Conservation (phyloP, 2,888 invertebrate species). For the Bombylius major region DNA sequence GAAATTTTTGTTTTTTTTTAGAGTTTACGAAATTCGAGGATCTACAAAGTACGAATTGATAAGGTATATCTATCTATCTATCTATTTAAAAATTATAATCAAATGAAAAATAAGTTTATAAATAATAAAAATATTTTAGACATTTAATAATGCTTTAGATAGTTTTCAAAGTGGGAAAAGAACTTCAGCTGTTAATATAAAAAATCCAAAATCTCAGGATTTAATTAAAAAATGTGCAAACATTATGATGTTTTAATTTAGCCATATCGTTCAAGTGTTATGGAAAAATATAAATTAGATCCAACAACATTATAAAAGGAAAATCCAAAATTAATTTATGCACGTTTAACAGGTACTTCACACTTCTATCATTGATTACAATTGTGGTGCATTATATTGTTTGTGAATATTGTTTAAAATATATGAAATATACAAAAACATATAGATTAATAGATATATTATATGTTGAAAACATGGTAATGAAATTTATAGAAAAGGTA, state of each 20-base stretch:
- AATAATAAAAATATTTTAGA: conserved; percentile 74
- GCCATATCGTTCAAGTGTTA: conserved; percentile 84
- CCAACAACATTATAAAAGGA: conserved; percentile 55
- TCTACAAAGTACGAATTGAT: too few species aligned
- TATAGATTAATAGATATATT: conserved; percentile 72
- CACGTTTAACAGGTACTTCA: too few species aligned
- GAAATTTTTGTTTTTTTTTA: too few species aligned
- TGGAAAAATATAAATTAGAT: conserved; percentile 85
- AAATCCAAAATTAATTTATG: conserved; percentile 76
- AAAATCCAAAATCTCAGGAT: conserved; percentile 52
- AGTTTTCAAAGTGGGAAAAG: too few species aligned
- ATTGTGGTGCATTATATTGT: conserved; percentile 71
- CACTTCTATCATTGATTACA: too few species aligned
- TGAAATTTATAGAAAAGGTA: too few species aligned
- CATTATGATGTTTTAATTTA: conserved; percentile 83
- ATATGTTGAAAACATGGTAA: conserved; percentile 89
- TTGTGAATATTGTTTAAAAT: conserved; percentile 94
- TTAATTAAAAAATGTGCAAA: conserved; percentile 56
- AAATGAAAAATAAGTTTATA: too few species aligned
- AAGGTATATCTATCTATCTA: too few species aligned
- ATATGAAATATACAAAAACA: conserved; percentile 86
- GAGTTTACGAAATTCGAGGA: too few species aligned
- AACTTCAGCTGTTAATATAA: too few species aligned
- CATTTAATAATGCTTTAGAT: too few species aligned
- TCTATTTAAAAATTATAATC: too few species aligned